Evolutionary conservation across 1,140 invertebrate species (phyloP).

Genomic region (Thrips palmi): DNA sequence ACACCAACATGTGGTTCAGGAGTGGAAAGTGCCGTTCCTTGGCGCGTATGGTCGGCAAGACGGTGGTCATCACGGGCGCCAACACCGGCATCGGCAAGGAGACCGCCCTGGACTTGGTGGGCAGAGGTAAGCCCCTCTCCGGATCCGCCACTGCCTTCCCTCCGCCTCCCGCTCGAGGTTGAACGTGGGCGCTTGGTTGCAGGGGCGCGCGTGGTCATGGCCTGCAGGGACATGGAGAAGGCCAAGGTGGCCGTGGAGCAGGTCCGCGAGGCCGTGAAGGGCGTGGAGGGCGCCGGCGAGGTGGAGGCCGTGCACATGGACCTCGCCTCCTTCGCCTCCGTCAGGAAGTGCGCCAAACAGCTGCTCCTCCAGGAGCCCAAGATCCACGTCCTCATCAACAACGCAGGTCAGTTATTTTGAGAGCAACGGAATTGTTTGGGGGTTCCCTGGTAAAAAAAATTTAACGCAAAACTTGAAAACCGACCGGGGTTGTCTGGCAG

Average conservation of each 20-base stretch:
- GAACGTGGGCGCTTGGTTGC: conserved; percentile 3
- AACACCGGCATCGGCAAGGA: conserved; percentile 39
- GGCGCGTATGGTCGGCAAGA: conserved; percentile 28
- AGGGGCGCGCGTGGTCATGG: conserved; percentile 38
- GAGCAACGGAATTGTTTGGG: too few species aligned
- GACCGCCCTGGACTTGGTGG: conserved; percentile 32
- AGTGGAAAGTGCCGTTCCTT: conserved; percentile 17
- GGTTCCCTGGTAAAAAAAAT: too few species aligned
- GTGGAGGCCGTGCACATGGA: conserved; percentile 42
- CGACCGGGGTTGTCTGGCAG: too few species aligned
- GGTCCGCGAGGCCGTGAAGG: conserved; percentile 25
- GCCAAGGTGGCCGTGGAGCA: conserved; percentile 26
- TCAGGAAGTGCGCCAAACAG: conserved; percentile 44
- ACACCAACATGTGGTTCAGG: conserved; percentile 11
- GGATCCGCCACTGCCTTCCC: neutral
- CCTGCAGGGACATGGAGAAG: conserved; percentile 36
- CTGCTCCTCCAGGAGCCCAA: conserved; percentile 35
- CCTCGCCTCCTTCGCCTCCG: conserved; percentile 48
- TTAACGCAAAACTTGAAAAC: conserved; percentile 4
- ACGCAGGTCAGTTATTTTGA: conserved; percentile 41
- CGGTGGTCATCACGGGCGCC: conserved; percentile 36
- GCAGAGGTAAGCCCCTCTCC: conserved; percentile 20
- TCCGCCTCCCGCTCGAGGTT: neutral
- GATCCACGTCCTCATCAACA: conserved; percentile 60
- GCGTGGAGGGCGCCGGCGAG: conserved; percentile 30